Base-by-base conservation (phyloP, 2,888 invertebrate species). In the Orthonevra nobilis region DNA sequence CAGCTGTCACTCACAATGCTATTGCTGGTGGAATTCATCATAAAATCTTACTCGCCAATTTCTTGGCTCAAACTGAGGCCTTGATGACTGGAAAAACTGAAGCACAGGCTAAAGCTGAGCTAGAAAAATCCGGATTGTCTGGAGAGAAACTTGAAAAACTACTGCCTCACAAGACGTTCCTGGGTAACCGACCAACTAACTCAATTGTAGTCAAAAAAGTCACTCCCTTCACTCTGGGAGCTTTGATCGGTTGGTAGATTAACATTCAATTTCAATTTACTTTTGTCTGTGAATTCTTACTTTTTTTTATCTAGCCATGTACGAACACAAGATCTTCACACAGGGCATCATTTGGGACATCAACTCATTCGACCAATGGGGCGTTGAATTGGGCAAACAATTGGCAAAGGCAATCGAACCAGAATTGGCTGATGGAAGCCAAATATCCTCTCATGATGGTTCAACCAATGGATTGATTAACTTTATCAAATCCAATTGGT, bases 291-390 rank as follows among this genome's bases (percentile, higher is more conserved):
- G 23, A 23, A 17, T 2, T 44, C 48, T 42, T 14, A n/a, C n/a
- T n/a, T 44, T 56, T 46, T 40, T 38, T 2, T 17, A 81, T 81
- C 1, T 66, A 96, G 99, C 97, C 0, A 92, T 97, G 90, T 99
- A 99, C 89, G 99, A 99, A 88, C 98, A 98, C 89, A 99, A 99
- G 90, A 99, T 99, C 84, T 99, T 99, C 90, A 95, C 95, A 0
- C 99, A 99, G 89, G 99, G 99, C 38, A 93, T 97, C 44, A 95
- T 99, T 85, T 99, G 99, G 99, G 96, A 99, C 89, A 98, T 99
- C 87, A 99, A 99, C 89, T 99, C 99, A 0, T 99, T 95, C 89
- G 99, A 99, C 90, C 99, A 99, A 87, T 99, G 99, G 98, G 99
- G 99, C 28, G 99, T 99, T 54, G 99, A 99, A 89, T 91, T 99